Percentiles rank a stretch among this genome's conserved stretches.
Evolutionary conservation across 2,888 invertebrate species (phyloP).

Genomic region (Ectemnius continuus): DNA sequence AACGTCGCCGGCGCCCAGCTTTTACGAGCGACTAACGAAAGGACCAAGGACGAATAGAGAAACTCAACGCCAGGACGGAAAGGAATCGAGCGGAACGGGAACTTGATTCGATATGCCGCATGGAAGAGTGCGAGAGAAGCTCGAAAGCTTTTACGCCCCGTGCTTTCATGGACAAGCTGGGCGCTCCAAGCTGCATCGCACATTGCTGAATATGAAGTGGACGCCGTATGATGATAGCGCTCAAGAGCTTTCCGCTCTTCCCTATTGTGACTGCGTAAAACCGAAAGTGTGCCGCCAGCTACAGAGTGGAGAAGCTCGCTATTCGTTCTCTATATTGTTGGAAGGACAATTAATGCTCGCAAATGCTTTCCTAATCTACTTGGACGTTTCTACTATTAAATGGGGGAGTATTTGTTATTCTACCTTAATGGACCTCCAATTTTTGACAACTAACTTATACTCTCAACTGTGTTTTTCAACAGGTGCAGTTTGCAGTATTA

Average conservation of each 20-base stretch:
- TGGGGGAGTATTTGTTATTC: neutral
- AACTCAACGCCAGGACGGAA: neutral
- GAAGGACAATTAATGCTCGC: neutral
- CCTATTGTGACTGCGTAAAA: constrained; percentile 22
- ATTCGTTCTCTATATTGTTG: neutral
- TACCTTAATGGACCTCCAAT: no score
- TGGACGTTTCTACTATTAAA: neutral
- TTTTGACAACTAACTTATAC: no score
- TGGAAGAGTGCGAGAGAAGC: constrained; percentile 20
- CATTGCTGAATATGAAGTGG: constrained; percentile 43
- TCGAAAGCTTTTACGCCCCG: constrained; percentile 30
- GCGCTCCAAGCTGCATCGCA: constrained; percentile 25
- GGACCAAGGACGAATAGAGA: constrained; percentile 8
- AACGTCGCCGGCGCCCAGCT: constrained; percentile 5
- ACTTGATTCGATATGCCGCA: constrained; percentile 54
- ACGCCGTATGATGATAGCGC: constrained; percentile 43
- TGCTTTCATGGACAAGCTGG: constrained; percentile 24
- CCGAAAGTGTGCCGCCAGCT: constrained; percentile 13
- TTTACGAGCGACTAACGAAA: constrained; percentile 14
- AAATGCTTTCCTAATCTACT: neutral
- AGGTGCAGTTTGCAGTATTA: no score
- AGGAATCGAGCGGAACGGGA: constrained; percentile 13
- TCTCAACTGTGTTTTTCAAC: no score
- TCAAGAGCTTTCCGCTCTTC: constrained; percentile 45
- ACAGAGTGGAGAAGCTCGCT: constrained; percentile 15